Base-by-base conservation (phyloP, 2,113 vertebrate genomes). In the Microcebus jonahi region DNA sequence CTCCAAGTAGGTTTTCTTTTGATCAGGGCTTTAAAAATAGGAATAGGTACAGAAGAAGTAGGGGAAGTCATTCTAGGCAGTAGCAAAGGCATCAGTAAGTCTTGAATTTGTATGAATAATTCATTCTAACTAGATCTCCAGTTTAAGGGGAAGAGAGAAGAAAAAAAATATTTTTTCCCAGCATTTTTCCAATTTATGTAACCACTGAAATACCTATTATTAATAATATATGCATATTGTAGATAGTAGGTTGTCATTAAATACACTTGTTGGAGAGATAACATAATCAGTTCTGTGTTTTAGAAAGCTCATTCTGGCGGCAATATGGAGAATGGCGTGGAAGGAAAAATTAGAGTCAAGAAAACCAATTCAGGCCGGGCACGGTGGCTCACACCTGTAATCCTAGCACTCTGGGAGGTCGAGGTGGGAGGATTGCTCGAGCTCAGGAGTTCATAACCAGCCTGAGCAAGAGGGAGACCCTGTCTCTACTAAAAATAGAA, bases 81-180 rank as follows among this genome's bases (percentile, higher is more conserved):
- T 42, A 92, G 55, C 73, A 59, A 81, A 86, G 63, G 45, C 39
- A 31, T 75, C n/a, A 75, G 31, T 92, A 61, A 87, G 53, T 93
- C 82, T 77, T 90, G 18, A 57, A 75, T 67, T 88, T 67, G 13
- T 31, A 29, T 77, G 39, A 95, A 14, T 84, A 86, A 83, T 48
- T 93, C 53, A 77, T 96, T 93, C 70, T 93, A 84, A 71, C n/a
- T 55, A 76, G n/a, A 87, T 90, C 50, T 50, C 71, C 36, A 88
- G 53, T 82, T 57, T 93, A 61, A 83, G 53, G 63, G 29, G 31
- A 65, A 65, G 27, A 7, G 45, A 91, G 75, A 75, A 82, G 36
- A 18, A 65, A 48, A 59, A 36, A 79, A 25, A 13, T 18, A 55
- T 18, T 23, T 42, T 71, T 39, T 23, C 61, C 34, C 42, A 70